Percentiles rank a stretch among this genome's conserved stretches.
Conservation (phyloP, 2,113 vertebrate genomes). For the Paradoxurus hermaphroditus region DNA sequence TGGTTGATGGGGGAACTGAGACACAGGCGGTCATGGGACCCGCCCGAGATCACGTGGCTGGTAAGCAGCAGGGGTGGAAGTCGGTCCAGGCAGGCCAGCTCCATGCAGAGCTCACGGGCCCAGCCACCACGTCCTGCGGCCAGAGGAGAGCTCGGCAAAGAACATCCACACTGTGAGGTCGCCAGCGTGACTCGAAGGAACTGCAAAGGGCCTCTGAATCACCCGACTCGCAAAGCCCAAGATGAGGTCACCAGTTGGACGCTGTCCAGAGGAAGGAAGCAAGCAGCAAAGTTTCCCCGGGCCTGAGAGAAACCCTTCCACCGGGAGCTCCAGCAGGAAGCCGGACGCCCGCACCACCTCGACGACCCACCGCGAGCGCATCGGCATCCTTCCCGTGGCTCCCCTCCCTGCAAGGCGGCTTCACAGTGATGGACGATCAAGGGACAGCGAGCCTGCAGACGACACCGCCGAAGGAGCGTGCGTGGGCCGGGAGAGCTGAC, state of each 20-base stretch:
- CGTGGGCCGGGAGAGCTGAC: background rate
- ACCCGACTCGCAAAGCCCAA: background rate
- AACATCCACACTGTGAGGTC: rapidly evolving
- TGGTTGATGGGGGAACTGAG: background rate
- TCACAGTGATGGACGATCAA: background rate
- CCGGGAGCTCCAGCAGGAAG: rapidly evolving
- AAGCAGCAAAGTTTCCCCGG: background rate
- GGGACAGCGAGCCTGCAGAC: background rate
- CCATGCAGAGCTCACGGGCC: background rate
- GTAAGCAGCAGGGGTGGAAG: background rate
- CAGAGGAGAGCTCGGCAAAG: background rate
- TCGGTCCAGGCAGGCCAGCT: background rate
- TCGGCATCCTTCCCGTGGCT: background rate
- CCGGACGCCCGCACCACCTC: background rate
- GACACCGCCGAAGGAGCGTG: background rate
- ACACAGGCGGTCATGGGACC: rapidly evolving
- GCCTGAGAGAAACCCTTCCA: background rate
- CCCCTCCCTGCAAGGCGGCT: background rate
- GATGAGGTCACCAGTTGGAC: background rate
- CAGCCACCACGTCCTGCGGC: background rate
- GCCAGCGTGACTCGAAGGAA: rapidly evolving
- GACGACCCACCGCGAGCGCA: rapidly evolving
- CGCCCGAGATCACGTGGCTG: background rate
- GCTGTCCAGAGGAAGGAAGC: background rate
- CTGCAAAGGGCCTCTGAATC: rapidly evolving